phyloP scores from a whole-genome alignment of 2,888 invertebrate species.

The Hedychridium roseum region DNA sequence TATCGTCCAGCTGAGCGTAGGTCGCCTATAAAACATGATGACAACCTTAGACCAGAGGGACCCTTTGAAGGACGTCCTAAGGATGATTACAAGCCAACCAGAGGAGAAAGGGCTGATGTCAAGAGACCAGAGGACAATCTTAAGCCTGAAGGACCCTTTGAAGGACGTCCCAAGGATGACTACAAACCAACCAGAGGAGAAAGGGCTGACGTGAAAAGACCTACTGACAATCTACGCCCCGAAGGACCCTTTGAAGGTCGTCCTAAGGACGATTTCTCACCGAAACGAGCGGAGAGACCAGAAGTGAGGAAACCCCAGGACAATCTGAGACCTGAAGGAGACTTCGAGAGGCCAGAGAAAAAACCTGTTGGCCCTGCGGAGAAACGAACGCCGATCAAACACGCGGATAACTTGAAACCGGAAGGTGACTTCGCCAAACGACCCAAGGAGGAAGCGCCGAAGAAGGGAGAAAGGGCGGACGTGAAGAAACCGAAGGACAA shows the following conservation, averaged over 20 bases:
- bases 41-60: slow-evolving; percentile 66
- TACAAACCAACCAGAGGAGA: slow-evolving; percentile 68
- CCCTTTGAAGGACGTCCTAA: slow-evolving; percentile 67
- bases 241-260: slow-evolving; percentile 51
- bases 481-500: slow-evolving; percentile 62
- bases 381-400: slow-evolving; percentile 56
- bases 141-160: slow-evolving; percentile 63
- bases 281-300: slow-evolving; percentile 64
- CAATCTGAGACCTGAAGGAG: slow-evolving; percentile 65
- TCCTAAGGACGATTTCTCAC: slow-evolving; percentile 57
- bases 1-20: slow-evolving; percentile 66
- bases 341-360: slow-evolving; percentile 57
- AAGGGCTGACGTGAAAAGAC: slow-evolving; percentile 65
- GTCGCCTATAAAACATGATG: slow-evolving; percentile 60
- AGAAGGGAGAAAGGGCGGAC: slow-evolving; percentile 35
- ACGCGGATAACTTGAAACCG: slow-evolving; percentile 68
- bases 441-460: slow-evolving; percentile 65
- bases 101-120: slow-evolving; percentile 69
- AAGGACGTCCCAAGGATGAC: slow-evolving; percentile 66
- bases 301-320: slow-evolving; percentile 67
- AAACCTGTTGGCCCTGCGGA: slow-evolving; percentile 47
- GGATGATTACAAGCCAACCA: slow-evolving; percentile 50
- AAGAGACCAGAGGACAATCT: slow-evolving; percentile 53
- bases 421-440: slow-evolving; percentile 67
- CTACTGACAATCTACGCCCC: slow-evolving; percentile 67